Evolutionary conservation across 1,140 invertebrate species (phyloP).

Genomic region (Phortica variegata): DNA sequence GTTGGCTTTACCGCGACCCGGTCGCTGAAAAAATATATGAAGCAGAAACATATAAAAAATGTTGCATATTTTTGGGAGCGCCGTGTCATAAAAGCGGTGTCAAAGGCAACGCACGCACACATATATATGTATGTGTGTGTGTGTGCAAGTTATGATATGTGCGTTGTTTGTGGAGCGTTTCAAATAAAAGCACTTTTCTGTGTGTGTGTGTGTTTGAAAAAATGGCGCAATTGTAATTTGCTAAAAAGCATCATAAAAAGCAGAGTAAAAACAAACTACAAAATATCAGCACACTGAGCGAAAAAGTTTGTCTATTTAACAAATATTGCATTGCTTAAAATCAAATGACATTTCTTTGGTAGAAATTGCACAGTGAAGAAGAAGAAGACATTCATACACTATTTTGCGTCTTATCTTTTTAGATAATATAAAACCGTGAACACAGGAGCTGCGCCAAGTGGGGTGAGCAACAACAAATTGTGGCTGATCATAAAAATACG

Average conservation of each 20-base stretch:
- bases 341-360: too few relatives aligned
- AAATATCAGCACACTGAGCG: constrained; percentile 19
- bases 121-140: constrained; percentile 5
- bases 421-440: too few relatives aligned
- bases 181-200: too few relatives aligned
- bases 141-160: constrained; percentile 22
- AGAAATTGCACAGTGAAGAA: too few relatives aligned
- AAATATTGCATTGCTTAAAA: constrained; percentile 15
- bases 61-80: constrained; percentile 51
- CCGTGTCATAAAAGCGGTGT: too few relatives aligned
- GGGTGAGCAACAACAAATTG: too few relatives aligned
- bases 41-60: constrained; percentile 53
- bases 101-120: constrained; percentile 27
- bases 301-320: background rate
- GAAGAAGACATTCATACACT: too few relatives aligned
- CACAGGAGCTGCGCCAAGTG: too few relatives aligned
- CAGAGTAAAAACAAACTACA: constrained; percentile 22
- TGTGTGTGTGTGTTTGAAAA: constrained; percentile 13
- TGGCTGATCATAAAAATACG: too few relatives aligned
- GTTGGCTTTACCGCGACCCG: too few relatives aligned
- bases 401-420: too few relatives aligned
- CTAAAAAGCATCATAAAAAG: constrained; percentile 47
- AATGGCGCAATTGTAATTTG: constrained; percentile 49
- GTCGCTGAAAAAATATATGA: constrained; percentile 46
- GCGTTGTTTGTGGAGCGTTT: constrained; percentile 23